These are phyloP conservation scores for Acropora yongei DNA, from an alignment of 64 coral and sea anemone genomes.

Conservation along the genomic window DNA sequence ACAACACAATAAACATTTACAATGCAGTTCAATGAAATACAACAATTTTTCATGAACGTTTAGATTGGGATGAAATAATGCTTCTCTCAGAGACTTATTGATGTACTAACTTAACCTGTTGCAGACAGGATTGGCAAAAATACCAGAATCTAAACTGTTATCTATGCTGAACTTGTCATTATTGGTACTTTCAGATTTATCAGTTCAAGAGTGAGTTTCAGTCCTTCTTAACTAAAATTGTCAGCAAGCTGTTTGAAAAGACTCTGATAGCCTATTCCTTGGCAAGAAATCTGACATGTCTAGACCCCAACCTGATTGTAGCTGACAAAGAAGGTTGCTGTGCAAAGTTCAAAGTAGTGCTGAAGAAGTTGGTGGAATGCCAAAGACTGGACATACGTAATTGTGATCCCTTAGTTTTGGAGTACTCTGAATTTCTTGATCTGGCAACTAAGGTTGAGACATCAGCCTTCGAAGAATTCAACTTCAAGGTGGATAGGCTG, in stretches of 20 bases:
- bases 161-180: too few species aligned
- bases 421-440: constrained; percentile 70
- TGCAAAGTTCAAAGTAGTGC: constrained; percentile 61
- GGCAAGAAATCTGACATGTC: constrained; percentile 55
- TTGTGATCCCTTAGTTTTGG: constrained; percentile 54
- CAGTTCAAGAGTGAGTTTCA: constrained; percentile 61
- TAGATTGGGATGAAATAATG: too few species aligned
- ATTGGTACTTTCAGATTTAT: constrained; percentile 38
- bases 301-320: constrained; percentile 52
- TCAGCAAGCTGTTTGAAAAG: constrained; percentile 68
- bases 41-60: too few species aligned
- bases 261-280: constrained; percentile 64
- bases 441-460: constrained; percentile 41
- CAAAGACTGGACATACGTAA: constrained; percentile 61
- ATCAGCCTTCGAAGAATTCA: constrained; percentile 47
- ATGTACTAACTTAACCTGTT: too few species aligned
- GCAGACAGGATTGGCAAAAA: too few species aligned
- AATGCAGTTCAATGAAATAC: too few species aligned
- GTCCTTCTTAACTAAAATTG: constrained; percentile 46
- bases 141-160: too few species aligned
- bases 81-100: too few species aligned
- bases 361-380: constrained; percentile 74
- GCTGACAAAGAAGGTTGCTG: constrained; percentile 53
- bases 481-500: constrained; percentile 46
- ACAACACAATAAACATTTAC: too few species aligned